Evolutionary conservation across 35 echinoderm and acorn worm genomes (phyloP), one percentile per base, ranked within the genome.

Genomic region (Ptychodera flava): DNA sequence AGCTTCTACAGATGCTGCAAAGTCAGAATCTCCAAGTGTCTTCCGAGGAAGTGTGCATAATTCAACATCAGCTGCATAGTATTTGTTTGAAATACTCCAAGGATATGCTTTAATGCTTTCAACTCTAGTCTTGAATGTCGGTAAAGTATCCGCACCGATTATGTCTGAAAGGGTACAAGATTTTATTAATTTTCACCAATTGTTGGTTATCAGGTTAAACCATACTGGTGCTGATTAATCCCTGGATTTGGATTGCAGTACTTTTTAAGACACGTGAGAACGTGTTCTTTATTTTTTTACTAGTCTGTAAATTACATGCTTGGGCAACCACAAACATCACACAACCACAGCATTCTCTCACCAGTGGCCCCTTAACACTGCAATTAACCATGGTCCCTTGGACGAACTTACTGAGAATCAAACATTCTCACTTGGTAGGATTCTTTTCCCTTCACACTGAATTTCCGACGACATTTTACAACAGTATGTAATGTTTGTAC

Each of bases 81-180:
- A 99, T 79, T 99, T 99, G 86, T 99, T 99, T 32, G 83, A 84
- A 0, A 99, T 82, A 34, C 82, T 80, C 96, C 96, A 99, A 0
- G 90, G 92, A 80, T 92, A 99, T 22, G 90, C 96, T 35, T 82
- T 36, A 32, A 99, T 89, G 37, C 85, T 84, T 82, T 94, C 92
- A 35, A 85, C 82, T 0, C 90, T 80, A 28, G 28, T 85, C 16
- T 28, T 38, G 34, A 36, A 78, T 78, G 80, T 30, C 28, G 92
- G 85, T 31, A 85, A 76, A 28, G 52, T 81, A 53, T 90, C 88
- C 32, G 32, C 36, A 32, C 89, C 86, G 30, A 90, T 90, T 16
- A 94, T 90, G 90, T 94, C 92, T 94, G 92, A 83, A 82, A 82
- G 16, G 29, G 32, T 79, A 1, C 75, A 15, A n/a, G 15, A 77